A percentile compares a stretch with the other conserved stretches of the same genome.
These are phyloP conservation scores for Bombus sylvicola DNA, from an alignment of 1,140 invertebrate species.

Conservation along the genomic window DNA sequence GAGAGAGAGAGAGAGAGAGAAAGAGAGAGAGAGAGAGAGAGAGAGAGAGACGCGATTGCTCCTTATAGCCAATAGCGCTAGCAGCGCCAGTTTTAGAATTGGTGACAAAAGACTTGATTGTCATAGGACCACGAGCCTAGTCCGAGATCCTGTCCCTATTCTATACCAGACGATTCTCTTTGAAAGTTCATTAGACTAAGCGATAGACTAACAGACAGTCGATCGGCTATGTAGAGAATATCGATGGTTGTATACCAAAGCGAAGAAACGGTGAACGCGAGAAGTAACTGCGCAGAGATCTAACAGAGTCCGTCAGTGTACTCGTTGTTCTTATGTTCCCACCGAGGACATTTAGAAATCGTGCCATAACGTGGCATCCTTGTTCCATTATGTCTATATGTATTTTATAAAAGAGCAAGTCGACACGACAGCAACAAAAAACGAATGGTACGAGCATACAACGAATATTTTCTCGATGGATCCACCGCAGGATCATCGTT, in stretches of 20 bases:
- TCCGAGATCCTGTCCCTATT: constrained; percentile 75
- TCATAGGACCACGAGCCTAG: constrained; percentile 72
- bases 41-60: constrained; percentile 7
- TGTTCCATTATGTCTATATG: not conserved
- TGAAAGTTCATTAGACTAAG: constrained; percentile 52
- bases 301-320: not conserved
- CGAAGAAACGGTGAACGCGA: constrained; percentile 50
- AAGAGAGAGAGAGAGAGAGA: too few relatives aligned
- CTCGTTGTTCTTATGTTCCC: not conserved
- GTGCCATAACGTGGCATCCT: not conserved
- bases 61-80: not conserved
- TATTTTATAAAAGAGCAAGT: not conserved
- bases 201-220: constrained; percentile 53
- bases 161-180: constrained; percentile 52
- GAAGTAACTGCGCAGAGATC: constrained; percentile 19
- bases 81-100: not conserved
- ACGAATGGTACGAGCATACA: not conserved
- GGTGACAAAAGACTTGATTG: not conserved
- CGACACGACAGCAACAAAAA: not conserved
- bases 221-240: not conserved
- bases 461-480: not conserved
- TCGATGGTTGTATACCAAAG: constrained; percentile 48
- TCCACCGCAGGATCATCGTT: not conserved
- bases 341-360: not conserved
- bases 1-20: too few relatives aligned